Percentiles rank a stretch among this genome's conserved stretches.
Conservation (phyloP, 2,113 vertebrate genomes). For the Antechinus stuartii region DNA sequence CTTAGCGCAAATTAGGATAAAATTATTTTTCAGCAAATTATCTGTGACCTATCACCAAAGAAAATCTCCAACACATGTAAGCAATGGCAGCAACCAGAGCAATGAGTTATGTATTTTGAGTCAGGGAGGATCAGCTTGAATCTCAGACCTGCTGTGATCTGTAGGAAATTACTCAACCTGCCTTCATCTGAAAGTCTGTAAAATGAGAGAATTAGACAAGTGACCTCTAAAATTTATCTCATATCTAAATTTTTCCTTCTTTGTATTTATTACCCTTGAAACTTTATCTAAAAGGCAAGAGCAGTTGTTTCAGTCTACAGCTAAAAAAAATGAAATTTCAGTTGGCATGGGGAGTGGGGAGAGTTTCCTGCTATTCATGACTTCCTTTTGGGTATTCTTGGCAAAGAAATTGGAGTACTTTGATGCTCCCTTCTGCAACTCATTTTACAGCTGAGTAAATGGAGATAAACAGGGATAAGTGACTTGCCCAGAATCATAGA, state of each 20-base stretch:
- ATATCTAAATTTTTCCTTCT: neutral
- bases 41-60: neutral
- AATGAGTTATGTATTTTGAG: neutral
- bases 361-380: neutral
- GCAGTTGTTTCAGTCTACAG: neutral
- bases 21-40: neutral
- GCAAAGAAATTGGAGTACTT: neutral
- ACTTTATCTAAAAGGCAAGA: neutral
- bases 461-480: neutral
- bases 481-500: neutral
- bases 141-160: neutral
- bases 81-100: neutral
- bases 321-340: neutral
- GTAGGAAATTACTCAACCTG: neutral
- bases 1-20: neutral
- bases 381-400: neutral
- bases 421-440: neutral
- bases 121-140: rapidly evolving
- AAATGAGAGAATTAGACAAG: neutral
- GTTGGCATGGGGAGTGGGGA: neutral
- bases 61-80: neutral
- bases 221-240: neutral
- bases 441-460: neutral
- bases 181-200: neutral
- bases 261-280: neutral